Base-by-base conservation (phyloP, 2,113 vertebrate genomes). In the Esox niger region DNA sequence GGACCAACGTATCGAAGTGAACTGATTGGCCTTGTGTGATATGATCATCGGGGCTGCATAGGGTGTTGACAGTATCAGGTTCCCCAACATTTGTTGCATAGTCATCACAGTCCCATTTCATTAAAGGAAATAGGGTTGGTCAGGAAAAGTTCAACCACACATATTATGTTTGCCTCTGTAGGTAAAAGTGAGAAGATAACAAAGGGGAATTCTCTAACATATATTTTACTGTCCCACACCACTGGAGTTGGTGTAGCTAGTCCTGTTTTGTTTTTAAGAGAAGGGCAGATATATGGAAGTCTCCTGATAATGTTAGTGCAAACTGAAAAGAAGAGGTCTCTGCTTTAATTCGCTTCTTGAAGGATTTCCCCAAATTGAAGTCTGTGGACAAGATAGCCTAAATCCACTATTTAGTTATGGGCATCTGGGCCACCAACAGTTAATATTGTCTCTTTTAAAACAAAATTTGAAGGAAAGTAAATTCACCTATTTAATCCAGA, bases 121-220 rank as follows among this genome's bases (percentile, higher is more conserved):
- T 96, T 95, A 95, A 95, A 96, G 89, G 91, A 93, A 95, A 93
- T 93, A 92, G 89, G 93, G 96, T 98, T n/a, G n/a, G n/a, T 99
- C 97, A 99, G 93, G 92, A 94, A 97, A 98, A 98, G 97, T 99
- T 98, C 96, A 97, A 84, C 81, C 87, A 93, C 87, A 93, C 96
- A 95, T 97, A 98, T 98, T 97, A 94, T 93, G 95, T 98, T 94
- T 84, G 86, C 91, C 88, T 92, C 92, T 90, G 93, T 91, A 94
- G n/a, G n/a, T n/a, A n/a, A 93, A 93, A 91, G 93, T 94, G 95
- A 88, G 86, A 91, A 91, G n/a, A n/a, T 64, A 76, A 25, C 13
- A 49, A 25, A 52, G 75, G 73, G 92, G 88, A 94, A 93, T 91
- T 90, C 88, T 93, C 89, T 94, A 94, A 91, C 91, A 90, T 89